Conservation (phyloP, 1,140 invertebrate species). For the Scaptomyza montana region DNA sequence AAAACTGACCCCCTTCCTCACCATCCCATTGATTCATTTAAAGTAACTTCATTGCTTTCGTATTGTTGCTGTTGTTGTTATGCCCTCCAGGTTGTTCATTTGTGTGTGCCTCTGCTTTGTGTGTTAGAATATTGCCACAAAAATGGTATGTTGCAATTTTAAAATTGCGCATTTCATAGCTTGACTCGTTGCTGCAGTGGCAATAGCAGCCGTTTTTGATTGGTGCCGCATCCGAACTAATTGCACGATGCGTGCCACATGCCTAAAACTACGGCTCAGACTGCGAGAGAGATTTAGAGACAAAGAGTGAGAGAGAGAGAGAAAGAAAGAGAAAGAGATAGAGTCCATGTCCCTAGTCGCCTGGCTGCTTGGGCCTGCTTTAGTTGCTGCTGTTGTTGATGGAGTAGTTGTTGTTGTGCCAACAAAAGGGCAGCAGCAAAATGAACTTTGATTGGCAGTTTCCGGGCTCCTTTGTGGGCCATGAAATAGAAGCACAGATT, state of each 20-base stretch:
- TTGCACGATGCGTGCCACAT: constrained; percentile 41
- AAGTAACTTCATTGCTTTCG: constrained; percentile 26
- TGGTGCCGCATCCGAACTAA: constrained; percentile 40
- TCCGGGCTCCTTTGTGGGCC: constrained; percentile 9
- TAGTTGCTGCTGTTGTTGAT: neutral
- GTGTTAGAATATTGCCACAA: constrained; percentile 68
- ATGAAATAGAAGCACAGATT: constrained; percentile 3
- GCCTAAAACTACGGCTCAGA: constrained; percentile 2
- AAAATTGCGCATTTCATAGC: constrained; percentile 41
- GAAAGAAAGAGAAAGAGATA: too few relatives aligned
- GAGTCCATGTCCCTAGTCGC: neutral
- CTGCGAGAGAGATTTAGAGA: neutral
- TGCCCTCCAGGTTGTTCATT: constrained; percentile 39
- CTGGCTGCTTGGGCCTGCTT: too few relatives aligned
- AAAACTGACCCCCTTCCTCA: neutral
- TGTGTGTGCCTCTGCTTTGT: constrained; percentile 8
- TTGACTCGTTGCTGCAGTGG: constrained; percentile 19
- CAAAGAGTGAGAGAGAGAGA: too few relatives aligned
- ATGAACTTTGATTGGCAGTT: constrained; percentile 36
- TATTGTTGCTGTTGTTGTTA: constrained; percentile 16
- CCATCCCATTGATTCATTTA: constrained; percentile 35
- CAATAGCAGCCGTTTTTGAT: constrained; percentile 46
- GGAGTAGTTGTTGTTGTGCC: neutral
- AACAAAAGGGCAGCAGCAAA: constrained; percentile 22
- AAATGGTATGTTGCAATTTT: constrained; percentile 38